Base-by-base conservation (phyloP, 1,140 invertebrate species). In the Orussus abietinus region DNA sequence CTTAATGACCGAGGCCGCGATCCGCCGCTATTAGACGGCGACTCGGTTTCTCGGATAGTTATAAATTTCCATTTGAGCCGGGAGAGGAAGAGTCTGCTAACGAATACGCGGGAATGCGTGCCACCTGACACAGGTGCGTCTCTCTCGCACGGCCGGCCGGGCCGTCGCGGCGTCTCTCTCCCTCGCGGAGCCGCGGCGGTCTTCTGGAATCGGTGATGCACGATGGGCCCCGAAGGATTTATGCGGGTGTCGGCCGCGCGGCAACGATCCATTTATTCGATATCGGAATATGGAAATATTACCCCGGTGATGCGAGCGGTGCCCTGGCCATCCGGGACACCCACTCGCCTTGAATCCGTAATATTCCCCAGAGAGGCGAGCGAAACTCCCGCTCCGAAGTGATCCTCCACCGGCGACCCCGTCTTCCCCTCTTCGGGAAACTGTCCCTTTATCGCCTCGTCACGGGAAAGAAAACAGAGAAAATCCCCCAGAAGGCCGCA, bases 221-320 rank as follows among this genome's bases (percentile, higher is more conserved):
- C 56, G 63, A 64, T 56, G 53, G 62, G 48, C 49, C 41, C 35
- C 39, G 18, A 29, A 62, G 52, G 59, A 66, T 64, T 66, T 66
- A 66, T 64, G 51, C 49, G 49, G 40, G 54, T 55, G 63, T 64
- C 63, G 55, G 47, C 40, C 21, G 47, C 48, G 51, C 54, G 47
- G 54, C 59, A 55, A 59, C 61, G 61, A 62, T 62, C 63, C 63
- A 66, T 66, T 66, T 66, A 66, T 66, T 64, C 52, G 59, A 66
- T 64, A 66, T 64, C 63, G 59, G 63, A 62, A 64, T 66, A 66
- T 66, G 63, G 61, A 64, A 66, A 66, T 66, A 64, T 66, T 66
- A 62, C 55, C 49, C 42, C 46, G 59, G 56, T 61, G 62, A 64
- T 65, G 42, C 51, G 44, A 42, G 41, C 25, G 33, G 37, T 29